Conservation (phyloP, 1,140 invertebrate genomes). For the Copidosoma floridanum region DNA sequence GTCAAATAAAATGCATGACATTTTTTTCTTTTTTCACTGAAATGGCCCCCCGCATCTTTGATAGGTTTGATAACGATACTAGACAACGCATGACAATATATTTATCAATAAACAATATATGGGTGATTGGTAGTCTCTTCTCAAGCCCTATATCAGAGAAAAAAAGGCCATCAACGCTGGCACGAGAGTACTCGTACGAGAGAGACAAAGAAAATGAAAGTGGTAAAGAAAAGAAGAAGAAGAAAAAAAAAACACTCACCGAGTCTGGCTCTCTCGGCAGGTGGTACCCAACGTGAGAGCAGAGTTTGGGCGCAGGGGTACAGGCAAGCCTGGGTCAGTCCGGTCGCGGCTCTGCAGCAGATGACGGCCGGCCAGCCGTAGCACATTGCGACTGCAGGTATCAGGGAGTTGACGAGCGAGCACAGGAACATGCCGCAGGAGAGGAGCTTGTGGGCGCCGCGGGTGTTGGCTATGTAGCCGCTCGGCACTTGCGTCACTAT, state of each 20-base stretch:
- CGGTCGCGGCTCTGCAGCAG: constrained; percentile 1
- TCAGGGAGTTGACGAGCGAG: background rate
- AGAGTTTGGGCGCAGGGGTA: constrained; percentile 9
- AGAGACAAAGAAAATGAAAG: no score
- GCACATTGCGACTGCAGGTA: background rate
- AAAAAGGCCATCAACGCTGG: no score
- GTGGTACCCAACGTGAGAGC: constrained; percentile 2
- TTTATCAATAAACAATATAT: no score
- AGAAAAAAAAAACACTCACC: background rate
- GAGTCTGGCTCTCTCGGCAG: constrained; percentile 4
- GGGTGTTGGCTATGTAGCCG: constrained; percentile 7
- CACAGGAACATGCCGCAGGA: background rate
- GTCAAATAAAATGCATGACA: no score
- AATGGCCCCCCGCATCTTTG: no score
- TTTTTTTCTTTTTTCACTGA: no score
- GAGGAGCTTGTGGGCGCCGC: constrained; percentile 35
- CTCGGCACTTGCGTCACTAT: constrained; percentile 5
- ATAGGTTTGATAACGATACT: no score
- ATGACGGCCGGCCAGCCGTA: constrained; percentile 7
- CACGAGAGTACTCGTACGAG: no score
- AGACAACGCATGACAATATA: no score
- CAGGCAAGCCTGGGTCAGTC: background rate
- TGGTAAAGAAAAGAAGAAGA: no score
- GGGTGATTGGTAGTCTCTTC: no score
- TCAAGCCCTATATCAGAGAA: no score